phyloP scores from a whole-genome alignment of 2,113 vertebrate genomes.

The Grus americana region DNA sequence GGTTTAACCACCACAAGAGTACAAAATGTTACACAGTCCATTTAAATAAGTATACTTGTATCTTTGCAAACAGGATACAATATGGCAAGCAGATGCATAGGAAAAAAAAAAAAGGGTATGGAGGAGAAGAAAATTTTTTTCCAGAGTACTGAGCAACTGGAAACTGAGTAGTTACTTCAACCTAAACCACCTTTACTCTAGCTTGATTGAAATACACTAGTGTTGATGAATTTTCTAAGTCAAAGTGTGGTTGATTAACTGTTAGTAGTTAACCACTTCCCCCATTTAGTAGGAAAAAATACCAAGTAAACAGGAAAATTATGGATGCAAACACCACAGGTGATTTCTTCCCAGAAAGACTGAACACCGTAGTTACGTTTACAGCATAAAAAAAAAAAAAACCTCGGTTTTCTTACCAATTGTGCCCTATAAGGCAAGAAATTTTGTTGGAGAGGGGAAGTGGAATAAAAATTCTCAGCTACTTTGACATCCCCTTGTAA shows the following conservation, averaged over 20 bases:
- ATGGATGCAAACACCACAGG: neutral
- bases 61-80: constrained; percentile 54
- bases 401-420: fast-evolving
- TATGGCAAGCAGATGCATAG: constrained; percentile 64
- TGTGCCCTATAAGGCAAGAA: neutral
- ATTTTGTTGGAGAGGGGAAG: neutral
- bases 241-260: neutral
- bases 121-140: neutral
- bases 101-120: neutral
- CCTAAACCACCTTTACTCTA: neutral
- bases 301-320: neutral
- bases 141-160: neutral
- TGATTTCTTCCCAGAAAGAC: neutral
- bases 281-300: neutral
- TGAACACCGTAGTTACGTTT: neutral
- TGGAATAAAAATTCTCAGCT: neutral
- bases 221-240: neutral
- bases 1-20: neutral
- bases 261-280: neutral
- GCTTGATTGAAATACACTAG: neutral
- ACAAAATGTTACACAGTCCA: neutral
- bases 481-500: neutral
- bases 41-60: constrained; percentile 25
- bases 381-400: neutral
- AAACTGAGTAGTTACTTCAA: neutral